Percentiles rank a stretch among this genome's conserved stretches.
These are phyloP conservation scores for Leucoptera coffeella DNA, from an alignment of 2,888 invertebrate genomes.

Conservation along the genomic window DNA sequence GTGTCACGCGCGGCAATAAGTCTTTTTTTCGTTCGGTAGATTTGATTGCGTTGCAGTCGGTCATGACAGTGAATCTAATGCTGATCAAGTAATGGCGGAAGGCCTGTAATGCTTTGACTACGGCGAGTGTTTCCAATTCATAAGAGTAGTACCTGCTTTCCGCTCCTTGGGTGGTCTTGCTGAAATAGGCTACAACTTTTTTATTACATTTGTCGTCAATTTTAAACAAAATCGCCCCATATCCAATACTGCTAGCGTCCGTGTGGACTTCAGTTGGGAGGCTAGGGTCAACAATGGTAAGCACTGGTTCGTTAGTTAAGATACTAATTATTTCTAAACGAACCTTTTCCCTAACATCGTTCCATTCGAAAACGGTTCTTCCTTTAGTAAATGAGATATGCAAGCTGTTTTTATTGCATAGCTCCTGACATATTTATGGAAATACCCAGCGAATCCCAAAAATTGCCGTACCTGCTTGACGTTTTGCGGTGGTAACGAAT, in stretches of 20 bases:
- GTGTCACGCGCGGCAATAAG: too few species aligned
- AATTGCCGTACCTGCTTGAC: slow-evolving; percentile 2
- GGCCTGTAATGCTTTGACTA: slow-evolving; percentile 8
- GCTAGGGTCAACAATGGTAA: slow-evolving; percentile 6
- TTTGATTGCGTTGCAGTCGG: slow-evolving; percentile 12
- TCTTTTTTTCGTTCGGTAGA: slow-evolving; percentile 7
- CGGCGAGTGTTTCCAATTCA: too few species aligned
- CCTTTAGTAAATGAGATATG: neutral
- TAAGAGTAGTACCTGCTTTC: slow-evolving; percentile 8
- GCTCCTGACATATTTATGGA: slow-evolving; percentile 1
- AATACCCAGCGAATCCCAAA: slow-evolving; percentile 2
- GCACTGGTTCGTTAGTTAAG: slow-evolving; percentile 4
- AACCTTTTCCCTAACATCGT: neutral
- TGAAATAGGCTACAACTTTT: slow-evolving; percentile 6
- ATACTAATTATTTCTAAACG: neutral
- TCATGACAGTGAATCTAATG: slow-evolving; percentile 3
- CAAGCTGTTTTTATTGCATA: slow-evolving; percentile 1
- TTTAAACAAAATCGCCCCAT: slow-evolving; percentile 8
- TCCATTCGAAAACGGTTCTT: neutral
- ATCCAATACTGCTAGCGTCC: slow-evolving; percentile 6
- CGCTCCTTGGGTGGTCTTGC: slow-evolving; percentile 8
- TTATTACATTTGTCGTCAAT: slow-evolving; percentile 2
- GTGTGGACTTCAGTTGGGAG: slow-evolving; percentile 8
- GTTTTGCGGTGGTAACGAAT: neutral
- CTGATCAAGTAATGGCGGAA: slow-evolving; percentile 7